A percentile compares a stretch with the other conserved stretches of the same genome.
phyloP scores from a whole-genome alignment of 2,888 invertebrate genomes.

The Phortica okadai region DNA sequence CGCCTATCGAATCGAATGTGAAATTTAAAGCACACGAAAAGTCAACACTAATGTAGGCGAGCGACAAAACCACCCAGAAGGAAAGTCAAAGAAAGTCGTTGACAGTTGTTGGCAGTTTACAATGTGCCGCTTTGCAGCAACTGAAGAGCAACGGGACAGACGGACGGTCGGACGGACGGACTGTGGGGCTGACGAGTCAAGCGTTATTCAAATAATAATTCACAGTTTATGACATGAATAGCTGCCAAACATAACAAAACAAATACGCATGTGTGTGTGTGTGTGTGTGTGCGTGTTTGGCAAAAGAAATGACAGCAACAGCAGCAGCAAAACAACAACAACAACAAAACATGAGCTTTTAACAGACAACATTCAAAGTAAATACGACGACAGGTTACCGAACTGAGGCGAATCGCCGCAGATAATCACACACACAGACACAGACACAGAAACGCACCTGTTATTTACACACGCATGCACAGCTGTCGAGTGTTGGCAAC shows the following conservation, averaged over 20 bases:
- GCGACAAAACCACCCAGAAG: conserved; percentile 40
- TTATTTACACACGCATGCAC: conserved; percentile 52
- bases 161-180: no score
- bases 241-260: conserved; percentile 57
- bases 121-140: neutral
- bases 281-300: conserved; percentile 23
- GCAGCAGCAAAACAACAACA: conserved; percentile 26
- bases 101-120: neutral
- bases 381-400: conserved; percentile 67
- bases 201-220: neutral
- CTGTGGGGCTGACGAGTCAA: neutral
- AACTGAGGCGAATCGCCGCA: conserved; percentile 56
- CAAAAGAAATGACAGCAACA: conserved; percentile 18
- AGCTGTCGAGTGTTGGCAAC: neutral
- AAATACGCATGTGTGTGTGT: conserved; percentile 21
- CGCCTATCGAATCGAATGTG: neutral
- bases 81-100: conserved; percentile 55
- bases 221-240: conserved; percentile 57
- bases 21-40: neutral
- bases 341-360: conserved; percentile 5
- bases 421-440: conserved; percentile 26
- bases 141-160: no score
- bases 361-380: conserved; percentile 56
- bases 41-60: neutral
- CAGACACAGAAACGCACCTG: conserved; percentile 18